Base-by-base conservation (phyloP, 1,140 invertebrate species). In the Drosophila seguyi region DNA sequence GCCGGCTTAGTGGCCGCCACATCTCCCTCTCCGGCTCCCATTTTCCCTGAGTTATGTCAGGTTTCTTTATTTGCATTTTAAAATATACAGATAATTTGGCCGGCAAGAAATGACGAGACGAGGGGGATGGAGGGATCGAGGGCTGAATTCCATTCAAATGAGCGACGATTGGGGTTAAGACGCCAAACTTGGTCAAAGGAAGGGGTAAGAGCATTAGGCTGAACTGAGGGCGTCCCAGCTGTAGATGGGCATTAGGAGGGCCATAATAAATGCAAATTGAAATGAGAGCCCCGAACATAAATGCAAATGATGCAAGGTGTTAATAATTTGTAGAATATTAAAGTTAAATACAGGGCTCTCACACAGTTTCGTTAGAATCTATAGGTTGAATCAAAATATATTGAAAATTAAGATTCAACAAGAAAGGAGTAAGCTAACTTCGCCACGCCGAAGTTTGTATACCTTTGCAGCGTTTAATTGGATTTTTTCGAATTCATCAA, bases 31-130 rank as follows among this genome's bases (percentile, higher is more conserved):
- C 39, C 16, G 38, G 4, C 20, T 38, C 20, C 58, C 10, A 18
- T 14, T 39, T 36, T 29, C 16, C 29, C 25, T 38, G 39, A 84
- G 53, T 76, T 85, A 80, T 58, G 65, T 42, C 47, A n/a, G 34
- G 36, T 47, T 57, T 58, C 45, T 65, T 74, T 79, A 72, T 82
- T 76, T 79, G 55, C 76, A 80, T 75, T 73, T 62, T 59, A 27
- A 76, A 73, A 62, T 73, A 53, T 79, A 58, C 34, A 57, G 48
- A 69, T 79, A 59, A 65, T 58, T 50, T 60, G 22, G 53, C 45
- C 45, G 20, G 53, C 56, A 62, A 47, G 47, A 61, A 50, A 58
- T 66, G 61, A 45, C 29, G 18, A 50, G 34, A 8, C 18, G 41
- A 25, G 25, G 18, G 5, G 48, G 11, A 18, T 13, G 41, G n/a